Conservation (phyloP, 2,888 invertebrate genomes). For the Morpho achilles region DNA sequence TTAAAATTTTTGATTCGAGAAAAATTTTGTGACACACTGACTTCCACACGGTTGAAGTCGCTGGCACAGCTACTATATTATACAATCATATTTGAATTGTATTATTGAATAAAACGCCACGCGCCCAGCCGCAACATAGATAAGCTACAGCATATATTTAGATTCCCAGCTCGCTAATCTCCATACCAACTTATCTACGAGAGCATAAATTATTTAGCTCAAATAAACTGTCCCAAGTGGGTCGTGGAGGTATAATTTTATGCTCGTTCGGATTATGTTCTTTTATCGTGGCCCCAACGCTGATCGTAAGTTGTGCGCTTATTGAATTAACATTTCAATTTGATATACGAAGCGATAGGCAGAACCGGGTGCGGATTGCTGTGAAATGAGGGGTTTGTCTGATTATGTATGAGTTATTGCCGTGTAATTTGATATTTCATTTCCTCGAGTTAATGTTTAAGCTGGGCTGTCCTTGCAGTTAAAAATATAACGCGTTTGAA, state of each 20-base stretch:
- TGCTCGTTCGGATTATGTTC: slow-evolving; percentile 62
- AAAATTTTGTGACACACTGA: too few relatives aligned
- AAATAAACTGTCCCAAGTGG: slow-evolving; percentile 58
- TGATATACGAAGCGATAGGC: slow-evolving; percentile 63
- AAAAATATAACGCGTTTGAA: too few relatives aligned
- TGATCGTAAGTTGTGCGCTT: slow-evolving; percentile 64
- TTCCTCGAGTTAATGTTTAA: not conserved
- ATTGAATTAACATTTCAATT: slow-evolving; percentile 77
- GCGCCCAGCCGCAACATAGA: slow-evolving; percentile 55
- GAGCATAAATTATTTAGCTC: slow-evolving; percentile 22
- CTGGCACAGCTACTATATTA: too few relatives aligned
- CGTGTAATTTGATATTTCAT: slow-evolving; percentile 40
- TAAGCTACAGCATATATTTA: slow-evolving; percentile 56
- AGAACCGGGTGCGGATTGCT: slow-evolving; percentile 56
- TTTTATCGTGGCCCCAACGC: slow-evolving; percentile 56
- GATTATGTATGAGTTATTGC: slow-evolving; percentile 60
- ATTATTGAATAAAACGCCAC: slow-evolving; percentile 54
- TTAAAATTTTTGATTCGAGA: too few relatives aligned
- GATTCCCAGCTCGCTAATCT: slow-evolving; percentile 60
- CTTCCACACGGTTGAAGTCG: too few relatives aligned
- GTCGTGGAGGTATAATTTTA: slow-evolving; percentile 59
- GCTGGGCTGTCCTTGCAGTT: too few relatives aligned
- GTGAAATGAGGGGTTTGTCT: slow-evolving; percentile 61
- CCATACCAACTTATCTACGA: slow-evolving; percentile 26
- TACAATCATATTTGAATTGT: slow-evolving; percentile 53